Conservation (phyloP, 2,888 invertebrate genomes). For the Drosophila melanocephala region DNA sequence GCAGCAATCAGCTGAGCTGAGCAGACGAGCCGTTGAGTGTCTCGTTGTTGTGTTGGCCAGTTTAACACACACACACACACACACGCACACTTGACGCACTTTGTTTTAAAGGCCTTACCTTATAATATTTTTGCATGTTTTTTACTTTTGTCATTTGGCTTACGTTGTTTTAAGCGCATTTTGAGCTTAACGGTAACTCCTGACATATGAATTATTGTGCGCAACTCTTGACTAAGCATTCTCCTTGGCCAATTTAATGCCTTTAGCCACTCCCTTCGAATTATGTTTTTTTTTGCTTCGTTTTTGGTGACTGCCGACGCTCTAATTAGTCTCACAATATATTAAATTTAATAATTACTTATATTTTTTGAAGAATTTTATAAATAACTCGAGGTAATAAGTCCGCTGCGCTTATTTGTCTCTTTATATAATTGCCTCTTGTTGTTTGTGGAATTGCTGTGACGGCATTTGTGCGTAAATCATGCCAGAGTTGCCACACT, state of each 20-base stretch:
- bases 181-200: conserved; percentile 76
- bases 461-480: conserved; percentile 58
- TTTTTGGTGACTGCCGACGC: not conserved
- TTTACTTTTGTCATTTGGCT: conserved; percentile 30
- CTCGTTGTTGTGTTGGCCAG: conserved; percentile 24
- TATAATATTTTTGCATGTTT: conserved; percentile 8
- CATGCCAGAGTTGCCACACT: conserved; percentile 68
- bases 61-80: conserved; percentile 44
- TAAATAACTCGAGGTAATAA: not conserved
- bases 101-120: conserved; percentile 64
- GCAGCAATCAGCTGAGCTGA: conserved; percentile 57
- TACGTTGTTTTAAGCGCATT: conserved; percentile 71
- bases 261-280: conserved; percentile 28
- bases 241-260: conserved; percentile 24
- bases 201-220: conserved; percentile 74
- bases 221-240: conserved; percentile 27
- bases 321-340: not conserved
- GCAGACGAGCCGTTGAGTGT: conserved; percentile 58
- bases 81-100: conserved; percentile 43
- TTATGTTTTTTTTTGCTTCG: not conserved
- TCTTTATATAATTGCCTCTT: not conserved
- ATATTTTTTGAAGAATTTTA: not conserved
- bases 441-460: conserved; percentile 25
- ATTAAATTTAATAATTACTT: not conserved
- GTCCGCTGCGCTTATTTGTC: not conserved